These are phyloP conservation scores for Amiota minor DNA, from an alignment of 2,888 invertebrate species.

Conservation along the genomic window DNA sequence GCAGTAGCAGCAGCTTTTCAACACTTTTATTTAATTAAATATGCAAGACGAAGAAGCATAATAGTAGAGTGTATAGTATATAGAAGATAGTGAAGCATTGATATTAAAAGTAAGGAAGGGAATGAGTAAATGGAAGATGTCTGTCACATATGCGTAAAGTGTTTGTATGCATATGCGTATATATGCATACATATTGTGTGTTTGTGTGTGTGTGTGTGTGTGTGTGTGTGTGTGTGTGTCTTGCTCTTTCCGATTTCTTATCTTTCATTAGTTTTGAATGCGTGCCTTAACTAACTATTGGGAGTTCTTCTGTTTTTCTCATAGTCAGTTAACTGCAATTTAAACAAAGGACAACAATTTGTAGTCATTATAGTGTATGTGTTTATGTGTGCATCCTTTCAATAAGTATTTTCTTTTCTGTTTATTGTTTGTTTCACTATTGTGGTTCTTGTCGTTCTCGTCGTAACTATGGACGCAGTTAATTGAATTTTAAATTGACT, in stretches of 20 bases:
- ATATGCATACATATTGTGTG: conserved; percentile 1
- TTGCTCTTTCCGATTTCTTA: no score
- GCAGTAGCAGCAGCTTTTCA: conserved; percentile 12
- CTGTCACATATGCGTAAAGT: no score
- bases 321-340: conserved; percentile 12
- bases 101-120: no score
- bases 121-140: no score
- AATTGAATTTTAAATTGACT: conserved; percentile 63
- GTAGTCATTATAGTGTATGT: conserved; percentile 31
- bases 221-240: background rate
- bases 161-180: no score
- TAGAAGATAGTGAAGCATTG: no score
- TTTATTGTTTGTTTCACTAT: background rate
- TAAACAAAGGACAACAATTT: conserved; percentile 27
- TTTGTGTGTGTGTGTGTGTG: background rate
- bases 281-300: conserved; percentile 1
- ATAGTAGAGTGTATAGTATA: no score
- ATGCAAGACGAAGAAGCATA: conserved; percentile 28
- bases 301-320: background rate
- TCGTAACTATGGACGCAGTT: conserved; percentile 43
- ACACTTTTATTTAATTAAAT: conserved; percentile 34
- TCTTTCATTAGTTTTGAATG: background rate
- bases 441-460: background rate
- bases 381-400: conserved; percentile 22
- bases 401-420: background rate